Evolutionary conservation across 2,113 vertebrate genomes (phyloP), one percentile per base, ranked within the genome.

Genomic region (Tympanuchus pallidicinctus): DNA sequence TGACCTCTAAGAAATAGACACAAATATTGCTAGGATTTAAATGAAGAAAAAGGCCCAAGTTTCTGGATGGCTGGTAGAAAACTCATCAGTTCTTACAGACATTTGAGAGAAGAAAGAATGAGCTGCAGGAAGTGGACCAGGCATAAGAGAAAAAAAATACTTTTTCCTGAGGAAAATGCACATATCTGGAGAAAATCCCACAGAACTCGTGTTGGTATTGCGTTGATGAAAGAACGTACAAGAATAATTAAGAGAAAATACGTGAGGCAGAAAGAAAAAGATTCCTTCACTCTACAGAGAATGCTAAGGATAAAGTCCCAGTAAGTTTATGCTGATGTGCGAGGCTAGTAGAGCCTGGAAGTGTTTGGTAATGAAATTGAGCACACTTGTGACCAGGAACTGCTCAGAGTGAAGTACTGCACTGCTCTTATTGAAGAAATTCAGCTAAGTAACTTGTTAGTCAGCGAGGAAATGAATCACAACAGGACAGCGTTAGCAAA

Each of bases 391-490:
- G 72, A 82, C 40, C 54, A 30, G 22, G 40, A 66, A 36, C 17
- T 82, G 36, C 67, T 83, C 48, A 56, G 24, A 83, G 64, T 2
- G 86, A 9, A 78, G 34, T 85, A 20, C 67, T 85, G 75, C 59
- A 17, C 13, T 54, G 12, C 28, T 84, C 64, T 78, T 81, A 24
- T 78, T 64, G 32, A 61, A 91, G 40, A 73, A 70, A 85, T 74
- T 88, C 36, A 82, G 20, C 73, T 80, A 82, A 78, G 48, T 74
- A 88, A 75, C 60, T 71, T 1, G 0, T 90, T 94, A 90, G 34
- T 88, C 83, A 92, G 61, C 52, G 54, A 67, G 65, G 81, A 64
- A 93, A 67, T 71, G 20, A 84, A 67, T 90, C 75, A 52, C 47
- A 76, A 36, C 34, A 47, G 20, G 52, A 74, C 65, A 78, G 15